These are phyloP conservation scores for Drosophila kikkawai DNA, from an alignment of 1,140 invertebrate genomes.

Conservation along the genomic window DNA sequence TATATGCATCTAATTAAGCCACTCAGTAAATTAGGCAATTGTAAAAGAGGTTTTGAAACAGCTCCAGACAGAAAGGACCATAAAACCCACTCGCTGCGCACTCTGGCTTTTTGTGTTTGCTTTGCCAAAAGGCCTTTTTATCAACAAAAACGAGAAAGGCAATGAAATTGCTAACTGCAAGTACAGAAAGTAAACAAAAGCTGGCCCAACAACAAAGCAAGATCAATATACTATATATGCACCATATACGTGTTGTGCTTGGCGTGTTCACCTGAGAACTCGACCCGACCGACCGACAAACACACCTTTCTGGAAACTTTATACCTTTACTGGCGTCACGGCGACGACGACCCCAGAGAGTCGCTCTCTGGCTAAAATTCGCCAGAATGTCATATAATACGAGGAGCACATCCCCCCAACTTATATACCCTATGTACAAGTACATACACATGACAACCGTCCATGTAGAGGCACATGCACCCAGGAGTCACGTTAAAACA, in stretches of 20 bases:
- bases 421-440: slow-evolving; percentile 3
- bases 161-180: slow-evolving; percentile 21
- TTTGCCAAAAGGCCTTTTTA: slow-evolving; percentile 22
- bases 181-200: slow-evolving; percentile 34
- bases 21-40: slow-evolving; percentile 3
- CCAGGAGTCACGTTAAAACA: slow-evolving; percentile 24
- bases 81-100: slow-evolving; percentile 46
- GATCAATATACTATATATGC: slow-evolving; percentile 46
- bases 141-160: slow-evolving; percentile 21
- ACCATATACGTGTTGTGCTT: slow-evolving; percentile 8
- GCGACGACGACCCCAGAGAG: slow-evolving; percentile 40
- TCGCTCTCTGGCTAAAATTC: slow-evolving; percentile 29
- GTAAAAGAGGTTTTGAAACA: slow-evolving; percentile 29
- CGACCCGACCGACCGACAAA: slow-evolving; percentile 45
- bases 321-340: slow-evolving; percentile 36
- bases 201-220: slow-evolving; percentile 42
- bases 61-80: slow-evolving; percentile 21
- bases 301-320: slow-evolving; percentile 56
- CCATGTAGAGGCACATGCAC: slow-evolving; percentile 23
- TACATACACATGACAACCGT: slow-evolving; percentile 20
- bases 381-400: slow-evolving; percentile 55
- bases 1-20: not conserved
- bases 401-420: slow-evolving; percentile 24
- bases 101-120: slow-evolving; percentile 21
- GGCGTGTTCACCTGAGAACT: slow-evolving; percentile 19